Evolutionary conservation across 92 coral and sea anemone species (phyloP), one percentile per base, ranked within the genome.

Genomic region (Micromussa lordhowensis): DNA sequence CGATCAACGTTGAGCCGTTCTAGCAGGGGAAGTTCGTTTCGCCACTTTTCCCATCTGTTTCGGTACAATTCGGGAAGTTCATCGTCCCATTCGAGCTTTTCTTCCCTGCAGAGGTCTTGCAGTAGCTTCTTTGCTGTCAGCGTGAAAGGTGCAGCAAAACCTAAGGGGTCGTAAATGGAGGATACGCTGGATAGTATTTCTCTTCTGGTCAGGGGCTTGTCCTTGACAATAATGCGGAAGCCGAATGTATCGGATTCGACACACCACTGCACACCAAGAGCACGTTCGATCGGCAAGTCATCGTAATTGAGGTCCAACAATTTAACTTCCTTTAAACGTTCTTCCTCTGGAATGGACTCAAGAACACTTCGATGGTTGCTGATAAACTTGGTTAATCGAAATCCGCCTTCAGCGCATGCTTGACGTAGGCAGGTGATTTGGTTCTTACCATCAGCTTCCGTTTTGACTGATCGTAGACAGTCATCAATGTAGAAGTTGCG

Each of bases 1-100:
- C 94, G 88, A 53, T 68, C 28, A 44, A 93, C 89, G 44, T 58
- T 75, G 36, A 95, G 4, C 31, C 84, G 61, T 83, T 88, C 91
- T 44, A 95, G 77, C 79, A 85, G 2, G 4, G 92, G 93, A 5
- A 93, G 84, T 38, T 92, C 92, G 22, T 61, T 69, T 22, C 83
- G 84, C 98, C 98, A 95, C 72, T 86, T 88, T 22, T 59, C 84
- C 98, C 98, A 95, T 11, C 85, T 81, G 22, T n/a, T 78, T 55
- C 71, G 70, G 59, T 93, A 77, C 18, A 63, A 68, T n/a, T 66
- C 85, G 29, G 92, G 98, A 40, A 95, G 88, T 49, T 91, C 94
- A 69, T 95, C 94, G 32, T 93, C 96, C 94, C 93, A 95, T 6
- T 85, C 94, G 16, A 95, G 73, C 40, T 80, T 87, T 17, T 87